These are phyloP conservation scores for Cebidichthys violaceus DNA, from an alignment of 2,113 vertebrate genomes.

Conservation along the genomic window DNA sequence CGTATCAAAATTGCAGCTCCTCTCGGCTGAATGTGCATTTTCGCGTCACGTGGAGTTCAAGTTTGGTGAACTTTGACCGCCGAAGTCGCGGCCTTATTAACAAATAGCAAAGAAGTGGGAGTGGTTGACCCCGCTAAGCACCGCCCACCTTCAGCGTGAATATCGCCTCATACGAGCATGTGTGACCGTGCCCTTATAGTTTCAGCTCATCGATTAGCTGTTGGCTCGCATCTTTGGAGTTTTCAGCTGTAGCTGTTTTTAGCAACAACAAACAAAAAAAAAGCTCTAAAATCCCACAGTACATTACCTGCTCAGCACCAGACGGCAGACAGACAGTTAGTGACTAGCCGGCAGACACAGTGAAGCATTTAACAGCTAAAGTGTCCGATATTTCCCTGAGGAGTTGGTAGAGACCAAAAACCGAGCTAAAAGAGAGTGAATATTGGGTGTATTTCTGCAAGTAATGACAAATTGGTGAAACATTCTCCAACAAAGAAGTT, in stretches of 20 bases:
- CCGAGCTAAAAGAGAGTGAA: neutral
- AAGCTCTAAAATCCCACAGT: neutral
- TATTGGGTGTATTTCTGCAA: neutral
- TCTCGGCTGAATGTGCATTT: neutral
- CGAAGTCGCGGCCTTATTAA: neutral
- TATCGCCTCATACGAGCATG: neutral
- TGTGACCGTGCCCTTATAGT: neutral
- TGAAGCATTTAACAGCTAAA: neutral
- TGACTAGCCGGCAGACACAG: neutral
- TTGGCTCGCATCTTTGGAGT: neutral
- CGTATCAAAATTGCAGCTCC: neutral
- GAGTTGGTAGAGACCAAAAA: conserved; percentile 2
- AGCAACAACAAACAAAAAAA: no score
- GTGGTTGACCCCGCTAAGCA: neutral
- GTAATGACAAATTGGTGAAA: neutral
- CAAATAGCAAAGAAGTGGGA: neutral
- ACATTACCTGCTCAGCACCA: neutral
- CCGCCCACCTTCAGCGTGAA: neutral
- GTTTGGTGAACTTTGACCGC: no score
- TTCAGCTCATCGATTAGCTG: neutral
- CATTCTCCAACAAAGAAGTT: neutral
- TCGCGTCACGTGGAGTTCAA: no score
- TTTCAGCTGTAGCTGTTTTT: no score
- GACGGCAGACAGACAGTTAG: neutral
- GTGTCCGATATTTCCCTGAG: neutral